Conservation (phyloP, 2,797 vertebrate species). For the Mallotus villosus region DNA sequence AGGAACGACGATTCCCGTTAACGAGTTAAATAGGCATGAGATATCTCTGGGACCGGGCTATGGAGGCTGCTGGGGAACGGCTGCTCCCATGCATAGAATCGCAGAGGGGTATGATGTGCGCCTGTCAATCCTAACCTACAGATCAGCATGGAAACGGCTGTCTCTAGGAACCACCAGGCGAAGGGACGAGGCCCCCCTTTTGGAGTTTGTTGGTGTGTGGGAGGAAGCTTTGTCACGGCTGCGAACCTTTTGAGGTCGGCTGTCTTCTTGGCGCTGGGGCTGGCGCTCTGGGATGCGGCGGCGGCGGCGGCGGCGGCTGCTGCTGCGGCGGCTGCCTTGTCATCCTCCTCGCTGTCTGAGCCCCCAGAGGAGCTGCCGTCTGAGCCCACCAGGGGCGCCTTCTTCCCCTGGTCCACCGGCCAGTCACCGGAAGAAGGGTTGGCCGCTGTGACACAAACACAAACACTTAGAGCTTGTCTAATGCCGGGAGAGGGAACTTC, state of each 20-base stretch:
- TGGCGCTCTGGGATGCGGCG: conserved; percentile 54
- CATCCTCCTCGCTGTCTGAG: conserved; percentile 80
- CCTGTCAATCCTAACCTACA: no score
- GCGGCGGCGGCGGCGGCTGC: conserved; percentile 40
- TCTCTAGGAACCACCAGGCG: no score
- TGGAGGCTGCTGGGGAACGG: no score
- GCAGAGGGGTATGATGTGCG: no score
- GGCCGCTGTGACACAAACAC: conserved; percentile 44
- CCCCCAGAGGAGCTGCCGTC: conserved; percentile 87
- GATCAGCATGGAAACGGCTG: no score
- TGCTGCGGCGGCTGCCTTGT: conserved; percentile 65
- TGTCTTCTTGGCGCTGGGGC: conserved; percentile 65
- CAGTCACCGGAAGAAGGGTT: conserved; percentile 68
- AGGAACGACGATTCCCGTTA: conserved; percentile 15
- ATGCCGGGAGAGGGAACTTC: no score
- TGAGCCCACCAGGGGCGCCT: conserved; percentile 76
- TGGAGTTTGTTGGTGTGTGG: no score
- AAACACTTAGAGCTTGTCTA: neutral
- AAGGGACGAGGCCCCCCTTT: no score
- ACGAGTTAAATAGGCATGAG: neutral
- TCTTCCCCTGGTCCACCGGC: conserved; percentile 70
- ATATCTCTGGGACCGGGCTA: no score
- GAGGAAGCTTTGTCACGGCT: neutral
- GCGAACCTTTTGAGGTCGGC: conserved; percentile 64
- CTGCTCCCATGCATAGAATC: no score